phyloP scores from a whole-genome alignment of 2,113 vertebrate genomes.

The Albula glossodonta region DNA sequence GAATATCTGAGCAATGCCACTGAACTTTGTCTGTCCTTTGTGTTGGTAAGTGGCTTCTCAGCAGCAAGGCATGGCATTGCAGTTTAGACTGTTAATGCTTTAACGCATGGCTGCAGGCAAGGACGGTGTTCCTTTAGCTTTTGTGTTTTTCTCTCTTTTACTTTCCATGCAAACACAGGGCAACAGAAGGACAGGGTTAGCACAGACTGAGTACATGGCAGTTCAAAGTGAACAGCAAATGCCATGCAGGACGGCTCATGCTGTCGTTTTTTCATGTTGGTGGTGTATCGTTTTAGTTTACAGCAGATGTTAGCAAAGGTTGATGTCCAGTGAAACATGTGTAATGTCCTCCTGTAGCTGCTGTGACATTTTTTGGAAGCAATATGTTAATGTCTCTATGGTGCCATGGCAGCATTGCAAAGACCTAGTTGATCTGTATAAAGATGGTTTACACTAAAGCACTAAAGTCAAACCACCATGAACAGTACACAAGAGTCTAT shows the following conservation, averaged over 20 bases:
- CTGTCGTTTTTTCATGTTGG: not conserved
- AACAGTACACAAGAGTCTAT: not conserved
- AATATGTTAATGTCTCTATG: not conserved
- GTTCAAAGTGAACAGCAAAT: not conserved
- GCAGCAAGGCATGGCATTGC: not conserved
- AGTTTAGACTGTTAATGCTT: not conserved
- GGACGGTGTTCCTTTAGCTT: not conserved
- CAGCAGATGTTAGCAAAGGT: not conserved
- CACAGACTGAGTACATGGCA: not conserved
- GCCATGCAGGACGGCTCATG: not conserved
- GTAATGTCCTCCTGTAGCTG: not conserved
- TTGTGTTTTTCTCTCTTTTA: not conserved
- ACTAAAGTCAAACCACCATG: not conserved
- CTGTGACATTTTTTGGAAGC: not conserved
- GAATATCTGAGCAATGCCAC: not conserved
- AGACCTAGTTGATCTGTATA: not conserved
- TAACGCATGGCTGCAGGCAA: not conserved
- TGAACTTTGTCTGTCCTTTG: not conserved
- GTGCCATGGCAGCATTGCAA: not conserved
- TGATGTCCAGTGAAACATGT: not conserved
- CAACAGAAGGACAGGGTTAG: not conserved
- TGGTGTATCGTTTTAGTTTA: not conserved
- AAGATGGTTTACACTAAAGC: not conserved
- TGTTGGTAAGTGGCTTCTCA: not conserved
- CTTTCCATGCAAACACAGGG: not conserved